These are phyloP conservation scores for Amphiura filiformis DNA, from an alignment of 35 echinoderm and acorn worm species.

Conservation along the genomic window DNA sequence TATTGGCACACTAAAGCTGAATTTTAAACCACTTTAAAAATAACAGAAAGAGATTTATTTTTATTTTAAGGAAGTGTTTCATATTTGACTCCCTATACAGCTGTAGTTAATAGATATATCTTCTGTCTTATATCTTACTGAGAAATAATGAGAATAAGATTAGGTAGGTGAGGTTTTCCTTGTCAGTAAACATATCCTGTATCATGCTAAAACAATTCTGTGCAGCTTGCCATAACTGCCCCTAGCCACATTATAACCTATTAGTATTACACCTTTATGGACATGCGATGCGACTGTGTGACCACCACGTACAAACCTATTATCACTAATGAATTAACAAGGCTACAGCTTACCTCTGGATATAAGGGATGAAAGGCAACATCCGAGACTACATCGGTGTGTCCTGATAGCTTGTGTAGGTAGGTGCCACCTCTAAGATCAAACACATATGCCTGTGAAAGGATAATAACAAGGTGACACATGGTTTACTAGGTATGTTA, in stretches of 20 bases:
- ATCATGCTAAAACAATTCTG: not conserved
- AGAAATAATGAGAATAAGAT: too few species aligned
- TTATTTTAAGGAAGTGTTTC: too few species aligned
- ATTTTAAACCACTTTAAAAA: too few species aligned
- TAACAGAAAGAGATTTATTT: too few species aligned
- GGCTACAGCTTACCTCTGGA: slow-evolving; percentile 61
- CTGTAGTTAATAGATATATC: too few species aligned
- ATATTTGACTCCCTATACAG: too few species aligned
- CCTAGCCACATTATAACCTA: not conserved
- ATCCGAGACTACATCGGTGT: slow-evolving; percentile 78
- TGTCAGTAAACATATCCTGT: too few species aligned
- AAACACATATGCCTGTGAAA: slow-evolving; percentile 83
- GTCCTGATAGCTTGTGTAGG: slow-evolving; percentile 70
- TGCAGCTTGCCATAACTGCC: not conserved
- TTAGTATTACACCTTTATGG: not conserved
- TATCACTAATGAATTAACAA: not conserved
- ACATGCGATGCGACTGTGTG: not conserved
- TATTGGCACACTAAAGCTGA: too few species aligned
- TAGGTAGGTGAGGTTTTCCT: too few species aligned
- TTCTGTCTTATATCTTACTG: too few species aligned
- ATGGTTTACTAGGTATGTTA: too few species aligned
- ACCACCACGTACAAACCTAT: not conserved
- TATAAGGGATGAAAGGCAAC: slow-evolving; percentile 83
- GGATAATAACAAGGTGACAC: too few species aligned
- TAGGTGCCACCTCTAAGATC: slow-evolving; percentile 73